Evolutionary conservation across 2,888 invertebrate genomes (phyloP).

Genomic region (Mythimna albipuncta): DNA sequence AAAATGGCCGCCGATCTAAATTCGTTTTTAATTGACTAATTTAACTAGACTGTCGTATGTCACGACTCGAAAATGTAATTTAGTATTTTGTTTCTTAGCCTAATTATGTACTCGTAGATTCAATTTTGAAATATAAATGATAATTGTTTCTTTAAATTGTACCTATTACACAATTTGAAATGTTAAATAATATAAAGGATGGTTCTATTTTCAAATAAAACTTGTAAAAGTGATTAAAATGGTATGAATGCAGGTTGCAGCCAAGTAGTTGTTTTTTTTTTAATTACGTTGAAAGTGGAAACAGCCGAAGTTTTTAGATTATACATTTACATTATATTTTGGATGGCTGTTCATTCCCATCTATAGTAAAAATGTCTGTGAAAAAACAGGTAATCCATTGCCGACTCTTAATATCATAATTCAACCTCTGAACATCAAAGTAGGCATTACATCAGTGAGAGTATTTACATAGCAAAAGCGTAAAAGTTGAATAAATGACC

Average conservation of each 20-base stretch:
- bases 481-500: slow-evolving; percentile 28
- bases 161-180: no score
- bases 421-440: background rate
- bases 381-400: background rate
- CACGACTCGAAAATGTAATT: slow-evolving; percentile 9
- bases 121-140: no score
- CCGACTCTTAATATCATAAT: background rate
- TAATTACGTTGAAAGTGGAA: no score
- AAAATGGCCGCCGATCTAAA: slow-evolving; percentile 51
- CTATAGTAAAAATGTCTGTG: no score
- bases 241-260: no score
- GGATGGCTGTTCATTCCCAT: no score
- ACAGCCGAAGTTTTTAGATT: no score
- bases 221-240: background rate
- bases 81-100: background rate
- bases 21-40: slow-evolving; percentile 48
- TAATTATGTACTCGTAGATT: background rate
- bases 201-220: no score
- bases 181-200: no score
- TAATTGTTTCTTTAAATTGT: no score
- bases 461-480: slow-evolving; percentile 43
- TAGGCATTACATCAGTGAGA: slow-evolving; percentile 36
- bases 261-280: no score
- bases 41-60: slow-evolving; percentile 17
- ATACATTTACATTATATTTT: no score